Evolutionary conservation across 2,113 vertebrate species (phyloP), one percentile per base, ranked within the genome.

Genomic region (Okapia johnstoni): DNA sequence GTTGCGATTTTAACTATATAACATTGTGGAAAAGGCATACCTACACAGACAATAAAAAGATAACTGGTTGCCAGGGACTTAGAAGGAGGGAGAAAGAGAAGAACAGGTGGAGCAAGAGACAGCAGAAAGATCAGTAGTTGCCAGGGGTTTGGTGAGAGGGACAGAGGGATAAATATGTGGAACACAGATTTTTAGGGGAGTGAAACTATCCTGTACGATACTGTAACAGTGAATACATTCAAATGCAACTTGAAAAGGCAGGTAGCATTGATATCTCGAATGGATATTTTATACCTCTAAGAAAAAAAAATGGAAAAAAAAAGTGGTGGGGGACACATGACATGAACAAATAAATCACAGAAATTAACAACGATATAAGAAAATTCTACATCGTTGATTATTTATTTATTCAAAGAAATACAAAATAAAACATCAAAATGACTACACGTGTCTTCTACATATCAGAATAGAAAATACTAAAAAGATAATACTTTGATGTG

Each of bases 341-440:
- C 46, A 93, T 28, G 5, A 96, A 94, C 52, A 94, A 76, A 73
- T 76, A 96, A 94, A 40, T 95, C 61, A 95, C n/a, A 89, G 57
- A 97, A 92, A 94, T 54, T 77, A 93, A 52, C 12, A 36, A 88
- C 23, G 5, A 54, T 54, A 48, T 85, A 85, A 93, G 43, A 85
- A 93, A 89, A 81, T 55, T 81, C 58, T 85, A 58, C 4, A 90
- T 84, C 10, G 3, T 46, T 96, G 58, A 57, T 76, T 80, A 88
- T 83, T 81, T 81, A 77, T 89, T 84, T 77, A 93, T 80, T 79
- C 21, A 96, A 93, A 96, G 9, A 90, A 85, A 94, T 50, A 57
- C 17, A 84, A 17, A 97, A 79, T 70, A 93, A 88, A 96, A 97
- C 8, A 95, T 40, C 60, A 92, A 97, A 91, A 93, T 61, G 48